phyloP scores from a whole-genome alignment of 2,113 vertebrate genomes.

The Laterallus jamaicensis region DNA sequence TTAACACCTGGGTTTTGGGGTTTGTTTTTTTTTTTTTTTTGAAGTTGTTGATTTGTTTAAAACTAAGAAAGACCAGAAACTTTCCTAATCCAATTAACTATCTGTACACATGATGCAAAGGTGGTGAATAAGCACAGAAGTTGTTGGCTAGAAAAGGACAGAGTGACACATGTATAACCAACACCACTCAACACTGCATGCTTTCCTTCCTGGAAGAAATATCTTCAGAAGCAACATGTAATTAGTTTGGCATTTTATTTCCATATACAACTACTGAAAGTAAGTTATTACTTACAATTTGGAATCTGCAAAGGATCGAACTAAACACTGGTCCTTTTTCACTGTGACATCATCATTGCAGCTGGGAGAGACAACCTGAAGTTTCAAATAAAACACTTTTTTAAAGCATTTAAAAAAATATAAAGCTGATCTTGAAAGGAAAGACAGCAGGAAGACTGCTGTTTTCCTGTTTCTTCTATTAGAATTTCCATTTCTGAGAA shows the following conservation, averaged over 20 bases:
- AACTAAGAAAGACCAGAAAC: neutral
- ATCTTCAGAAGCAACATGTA: neutral
- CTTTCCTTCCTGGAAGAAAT: neutral
- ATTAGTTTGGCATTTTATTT: neutral
- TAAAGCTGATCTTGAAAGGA: neutral
- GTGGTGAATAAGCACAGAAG: neutral
- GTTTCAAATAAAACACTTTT: slow-evolving; percentile 31
- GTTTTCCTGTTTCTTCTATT: neutral
- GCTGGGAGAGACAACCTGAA: slow-evolving; percentile 94
- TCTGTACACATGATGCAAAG: neutral
- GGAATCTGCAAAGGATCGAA: slow-evolving; percentile 92
- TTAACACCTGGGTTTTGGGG: neutral
- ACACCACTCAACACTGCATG: neutral
- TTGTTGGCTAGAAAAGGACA: neutral
- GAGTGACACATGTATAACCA: neutral
- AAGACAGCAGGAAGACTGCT: neutral
- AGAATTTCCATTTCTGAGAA: neutral
- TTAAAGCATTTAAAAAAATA: neutral
- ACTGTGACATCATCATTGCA: slow-evolving; percentile 92
- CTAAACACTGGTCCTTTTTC: slow-evolving; percentile 97
- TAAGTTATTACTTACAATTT: slow-evolving; percentile 88
- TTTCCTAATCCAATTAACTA: neutral
- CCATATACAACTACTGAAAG: neutral
- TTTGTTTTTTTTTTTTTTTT: neutral
- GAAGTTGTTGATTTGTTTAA: neutral